Evolutionary conservation across 2,113 vertebrate species (phyloP), one percentile per base, ranked within the genome.

Genomic region (Oxygymnocypris stewartii): DNA sequence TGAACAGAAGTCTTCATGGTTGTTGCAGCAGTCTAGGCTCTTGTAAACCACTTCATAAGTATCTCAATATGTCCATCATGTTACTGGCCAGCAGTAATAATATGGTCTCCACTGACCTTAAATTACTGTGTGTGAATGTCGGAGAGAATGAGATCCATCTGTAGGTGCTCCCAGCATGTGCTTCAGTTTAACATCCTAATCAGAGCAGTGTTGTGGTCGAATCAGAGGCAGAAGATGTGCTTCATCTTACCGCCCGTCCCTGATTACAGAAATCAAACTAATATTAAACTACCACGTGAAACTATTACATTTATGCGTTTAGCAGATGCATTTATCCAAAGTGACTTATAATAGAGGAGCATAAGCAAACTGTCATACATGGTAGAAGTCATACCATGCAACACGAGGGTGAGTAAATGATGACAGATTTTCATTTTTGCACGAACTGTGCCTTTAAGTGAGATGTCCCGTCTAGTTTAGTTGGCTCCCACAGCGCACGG

Each of bases 141-240:
- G 1, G 77, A 85, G 65, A 77, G 78, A 88, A 69, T 85, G 61
- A 82, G 84, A 76, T 85, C 81, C 79, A 85, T 85, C 87, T 88
- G 73, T 85, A 47, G 16, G n/a, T 37, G 23, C 73, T 86, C 54
- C 44, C 28, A 85, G 88, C 92, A 93, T 92, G 88, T 94, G 92
- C 90, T 92, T 92, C 88, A 90, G 84, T 90, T 95, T 93, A 94
- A 93, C 93, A 92, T 90, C 86, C 89, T 91, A 87, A 88, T 91
- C 92, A 91, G 89, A 93, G 67, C 89, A 59, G 37, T 6, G 6
- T 73, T 79, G 37, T 1, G 18, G 4, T 18, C 25, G n/a, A 65
- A 16, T 37, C 54, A 13, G 65, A 81, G 49, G 49, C 63, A n/a
- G 31, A 83, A 83, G 65, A 83, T 49, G 63, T 28, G 51, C 78